phyloP scores from a whole-genome alignment of 2,113 vertebrate genomes.

The Daboia siamensis region DNA sequence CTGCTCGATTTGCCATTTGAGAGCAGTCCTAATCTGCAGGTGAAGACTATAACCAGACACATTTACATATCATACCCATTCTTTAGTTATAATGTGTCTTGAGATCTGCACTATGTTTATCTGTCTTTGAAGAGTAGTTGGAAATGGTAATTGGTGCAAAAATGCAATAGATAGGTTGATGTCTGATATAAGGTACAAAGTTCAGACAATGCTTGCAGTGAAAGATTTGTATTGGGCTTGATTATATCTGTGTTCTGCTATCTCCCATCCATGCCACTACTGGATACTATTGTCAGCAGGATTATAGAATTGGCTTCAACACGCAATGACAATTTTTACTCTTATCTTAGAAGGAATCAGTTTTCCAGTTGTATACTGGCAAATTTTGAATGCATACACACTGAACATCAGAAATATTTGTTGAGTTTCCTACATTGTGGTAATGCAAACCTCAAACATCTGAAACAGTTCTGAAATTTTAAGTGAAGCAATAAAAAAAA shows the following conservation, averaged over 20 bases:
- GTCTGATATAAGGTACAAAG: neutral
- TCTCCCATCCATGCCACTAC: neutral
- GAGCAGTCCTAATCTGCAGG: neutral
- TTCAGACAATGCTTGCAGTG: neutral
- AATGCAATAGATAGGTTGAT: neutral
- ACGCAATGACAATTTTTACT: neutral
- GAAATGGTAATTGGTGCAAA: neutral
- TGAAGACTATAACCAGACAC: neutral
- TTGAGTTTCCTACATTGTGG: neutral
- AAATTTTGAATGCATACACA: neutral
- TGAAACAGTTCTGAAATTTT: neutral
- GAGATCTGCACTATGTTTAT: neutral
- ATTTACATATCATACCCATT: neutral
- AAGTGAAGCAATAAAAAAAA: neutral
- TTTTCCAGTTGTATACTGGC: neutral
- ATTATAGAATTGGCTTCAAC: neutral
- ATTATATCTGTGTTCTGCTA: neutral
- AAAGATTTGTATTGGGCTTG: neutral
- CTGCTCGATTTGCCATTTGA: neutral
- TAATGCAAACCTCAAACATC: neutral
- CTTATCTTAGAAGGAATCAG: neutral
- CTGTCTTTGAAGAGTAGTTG: neutral
- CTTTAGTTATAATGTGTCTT: neutral
- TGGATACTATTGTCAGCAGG: neutral
- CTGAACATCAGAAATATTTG: neutral